phyloP scores from a whole-genome alignment of 2,797 vertebrate species.

The Gymnoscopelus braueri region DNA sequence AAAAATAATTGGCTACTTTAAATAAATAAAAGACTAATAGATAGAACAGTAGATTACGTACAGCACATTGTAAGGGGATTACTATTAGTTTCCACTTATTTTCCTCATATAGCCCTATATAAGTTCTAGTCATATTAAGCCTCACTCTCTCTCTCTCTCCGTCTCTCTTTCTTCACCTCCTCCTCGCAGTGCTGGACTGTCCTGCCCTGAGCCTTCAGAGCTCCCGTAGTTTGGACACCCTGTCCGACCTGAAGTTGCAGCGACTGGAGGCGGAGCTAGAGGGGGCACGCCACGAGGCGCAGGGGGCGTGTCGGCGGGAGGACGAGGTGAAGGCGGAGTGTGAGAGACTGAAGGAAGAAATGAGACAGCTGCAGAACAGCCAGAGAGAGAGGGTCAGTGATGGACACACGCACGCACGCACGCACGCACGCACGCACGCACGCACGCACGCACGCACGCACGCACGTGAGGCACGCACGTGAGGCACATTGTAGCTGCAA shows the following conservation, averaged over 20 bases:
- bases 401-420: background rate
- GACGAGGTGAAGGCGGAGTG: constrained; percentile 91
- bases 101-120: too few relatives aligned
- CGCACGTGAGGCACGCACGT: too few relatives aligned
- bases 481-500: background rate
- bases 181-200: constrained; percentile 85
- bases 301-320: constrained; percentile 91
- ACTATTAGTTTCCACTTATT: too few relatives aligned
- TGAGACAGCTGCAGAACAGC: constrained; percentile 88
- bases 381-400: constrained; percentile 86
- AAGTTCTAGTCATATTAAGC: background rate
- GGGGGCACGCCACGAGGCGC: constrained; percentile 88
- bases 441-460: background rate
- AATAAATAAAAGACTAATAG: too few relatives aligned
- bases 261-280: constrained; percentile 92
- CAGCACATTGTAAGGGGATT: too few relatives aligned
- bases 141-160: background rate
- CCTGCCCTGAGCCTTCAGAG: constrained; percentile 87
- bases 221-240: constrained; percentile 86
- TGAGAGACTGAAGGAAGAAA: constrained; percentile 89
- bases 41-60: too few relatives aligned
- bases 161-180: background rate
- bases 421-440: constrained; percentile 1
- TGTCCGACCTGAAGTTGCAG: constrained; percentile 85
- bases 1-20: too few relatives aligned